These are phyloP conservation scores for Tylochromis polylepis DNA, from an alignment of 2,113 vertebrate species.

Conservation along the genomic window DNA sequence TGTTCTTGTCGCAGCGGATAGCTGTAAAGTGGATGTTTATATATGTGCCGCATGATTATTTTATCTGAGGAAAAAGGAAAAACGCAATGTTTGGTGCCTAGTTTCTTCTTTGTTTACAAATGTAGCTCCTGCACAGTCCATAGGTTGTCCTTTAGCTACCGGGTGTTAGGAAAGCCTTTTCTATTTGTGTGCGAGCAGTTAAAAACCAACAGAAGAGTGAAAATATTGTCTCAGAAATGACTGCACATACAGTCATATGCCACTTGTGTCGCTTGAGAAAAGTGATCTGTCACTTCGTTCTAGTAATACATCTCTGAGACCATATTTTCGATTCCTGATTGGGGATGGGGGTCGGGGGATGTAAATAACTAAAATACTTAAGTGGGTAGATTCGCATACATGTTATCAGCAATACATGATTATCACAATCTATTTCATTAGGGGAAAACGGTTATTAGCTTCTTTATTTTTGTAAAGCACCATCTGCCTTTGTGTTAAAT, in stretches of 20 bases:
- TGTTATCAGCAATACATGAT: neutral
- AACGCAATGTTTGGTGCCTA: neutral
- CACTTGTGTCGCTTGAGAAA: neutral
- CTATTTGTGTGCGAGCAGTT: neutral
- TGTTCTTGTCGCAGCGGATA: neutral
- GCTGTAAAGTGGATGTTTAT: neutral
- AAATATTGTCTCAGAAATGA: neutral
- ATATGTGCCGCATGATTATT: neutral
- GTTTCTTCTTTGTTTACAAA: conserved; percentile 62
- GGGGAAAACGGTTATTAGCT: neutral
- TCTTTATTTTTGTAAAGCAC: neutral
- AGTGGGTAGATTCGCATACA: neutral
- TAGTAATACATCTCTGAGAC: neutral
- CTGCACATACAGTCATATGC: neutral
- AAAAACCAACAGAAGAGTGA: neutral
- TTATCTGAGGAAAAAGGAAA: neutral
- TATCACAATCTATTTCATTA: neutral
- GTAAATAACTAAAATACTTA: neutral
- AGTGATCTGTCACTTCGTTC: neutral
- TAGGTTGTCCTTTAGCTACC: neutral
- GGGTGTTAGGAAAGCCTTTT: neutral
- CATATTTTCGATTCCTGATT: neutral
- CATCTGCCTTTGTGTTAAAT: neutral
- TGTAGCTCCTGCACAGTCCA: conserved; percentile 18
- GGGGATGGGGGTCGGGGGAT: neutral